Conservation (phyloP, 2,888 invertebrate genomes). For the Philereme transversata region DNA sequence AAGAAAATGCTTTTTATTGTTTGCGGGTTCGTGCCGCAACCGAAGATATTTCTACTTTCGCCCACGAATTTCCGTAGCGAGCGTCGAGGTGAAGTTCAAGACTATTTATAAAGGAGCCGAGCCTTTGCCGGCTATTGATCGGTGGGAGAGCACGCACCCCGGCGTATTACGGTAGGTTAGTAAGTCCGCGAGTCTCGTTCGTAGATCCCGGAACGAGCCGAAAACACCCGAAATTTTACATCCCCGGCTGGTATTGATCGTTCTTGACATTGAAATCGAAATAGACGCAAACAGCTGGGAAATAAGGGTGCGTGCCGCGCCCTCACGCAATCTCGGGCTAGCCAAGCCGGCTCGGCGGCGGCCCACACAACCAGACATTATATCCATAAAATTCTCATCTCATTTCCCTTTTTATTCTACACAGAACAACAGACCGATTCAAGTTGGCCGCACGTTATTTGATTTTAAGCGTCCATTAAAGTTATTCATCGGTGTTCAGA, state of each 20-base stretch:
- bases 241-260: constrained; percentile 81
- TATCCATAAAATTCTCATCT: constrained; percentile 36
- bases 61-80: constrained; percentile 61
- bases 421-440: constrained; percentile 28
- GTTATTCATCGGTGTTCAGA: constrained; percentile 63
- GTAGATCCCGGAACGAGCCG: constrained; percentile 77
- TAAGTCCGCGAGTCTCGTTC: constrained; percentile 68
- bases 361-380: constrained; percentile 30
- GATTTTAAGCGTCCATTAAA: constrained; percentile 61
- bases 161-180: constrained; percentile 82
- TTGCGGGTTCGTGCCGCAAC: constrained; percentile 51
- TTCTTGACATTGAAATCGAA: constrained; percentile 83
- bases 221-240: constrained; percentile 79
- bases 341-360: constrained; percentile 32
- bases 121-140: constrained; percentile 80
- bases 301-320: constrained; percentile 70
- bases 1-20: constrained; percentile 45
- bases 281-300: constrained; percentile 81
- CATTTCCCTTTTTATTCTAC: constrained; percentile 22
- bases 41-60: constrained; percentile 67
- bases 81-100: constrained; percentile 80
- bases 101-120: constrained; percentile 79
- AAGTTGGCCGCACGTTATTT: constrained; percentile 36
- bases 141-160: constrained; percentile 74
- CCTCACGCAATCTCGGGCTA: constrained; percentile 59